Conservation (phyloP, 2,888 invertebrate species). For the Drosophila melanosoma region DNA sequence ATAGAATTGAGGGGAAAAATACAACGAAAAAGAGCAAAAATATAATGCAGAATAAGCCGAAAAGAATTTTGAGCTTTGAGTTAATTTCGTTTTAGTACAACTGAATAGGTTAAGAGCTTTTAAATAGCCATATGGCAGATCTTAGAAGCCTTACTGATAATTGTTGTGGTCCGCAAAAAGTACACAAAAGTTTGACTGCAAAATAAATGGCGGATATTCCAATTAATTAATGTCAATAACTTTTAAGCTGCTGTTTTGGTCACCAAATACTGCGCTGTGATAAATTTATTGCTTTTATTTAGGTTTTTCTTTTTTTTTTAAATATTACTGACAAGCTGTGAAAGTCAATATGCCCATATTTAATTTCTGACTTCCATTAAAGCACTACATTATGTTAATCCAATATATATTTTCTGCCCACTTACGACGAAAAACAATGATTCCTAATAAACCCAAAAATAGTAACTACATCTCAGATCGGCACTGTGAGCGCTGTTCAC, state of each 20-base stretch:
- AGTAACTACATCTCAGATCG: not conserved
- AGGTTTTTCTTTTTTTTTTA: not conserved
- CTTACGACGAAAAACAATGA: not conserved
- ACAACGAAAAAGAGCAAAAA: not conserved
- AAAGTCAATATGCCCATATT: not conserved
- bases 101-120: constrained; percentile 18
- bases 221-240: not conserved
- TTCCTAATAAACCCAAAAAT: constrained; percentile 6
- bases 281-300: not conserved
- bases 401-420: not conserved
- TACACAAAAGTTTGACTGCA: not conserved
- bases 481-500: not conserved
- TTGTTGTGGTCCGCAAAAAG: not conserved
- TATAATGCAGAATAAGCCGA: not conserved
- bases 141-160: not conserved
- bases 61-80: constrained; percentile 8
- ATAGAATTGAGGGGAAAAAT: not conserved
- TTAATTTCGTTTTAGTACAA: constrained; percentile 7
- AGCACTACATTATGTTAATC: not conserved
- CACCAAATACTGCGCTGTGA: not conserved
- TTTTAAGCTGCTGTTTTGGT: not conserved
- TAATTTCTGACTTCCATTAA: not conserved
- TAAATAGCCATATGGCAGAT: constrained; percentile 3
- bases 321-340: not conserved
- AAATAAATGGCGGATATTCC: not conserved